Conservation (phyloP, 2,888 invertebrate species). For the Drosophila monieri region DNA sequence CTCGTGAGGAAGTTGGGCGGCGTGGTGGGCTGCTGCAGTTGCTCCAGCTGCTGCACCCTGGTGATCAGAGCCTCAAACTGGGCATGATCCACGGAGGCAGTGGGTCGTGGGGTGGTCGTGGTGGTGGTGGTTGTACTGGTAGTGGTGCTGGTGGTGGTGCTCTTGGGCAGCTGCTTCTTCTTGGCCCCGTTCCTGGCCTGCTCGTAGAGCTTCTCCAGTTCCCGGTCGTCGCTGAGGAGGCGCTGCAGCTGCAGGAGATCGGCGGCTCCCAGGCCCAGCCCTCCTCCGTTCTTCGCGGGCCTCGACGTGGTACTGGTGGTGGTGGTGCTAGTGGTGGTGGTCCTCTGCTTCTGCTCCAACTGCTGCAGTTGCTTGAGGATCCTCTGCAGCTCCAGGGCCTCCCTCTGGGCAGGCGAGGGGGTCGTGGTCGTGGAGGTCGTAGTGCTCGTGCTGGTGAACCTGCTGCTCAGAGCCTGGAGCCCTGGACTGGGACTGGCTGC, state of each 20-base stretch:
- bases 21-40: conserved; percentile 65
- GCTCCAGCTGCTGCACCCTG: conserved; percentile 83
- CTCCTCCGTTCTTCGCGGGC: conserved; percentile 7
- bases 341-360: conserved; percentile 57
- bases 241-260: conserved; percentile 85
- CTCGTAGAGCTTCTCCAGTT: conserved; percentile 80
- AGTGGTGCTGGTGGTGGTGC: conserved; percentile 33
- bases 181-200: conserved; percentile 67
- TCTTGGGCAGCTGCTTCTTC: conserved; percentile 37
- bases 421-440: conserved; percentile 14
- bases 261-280: conserved; percentile 54
- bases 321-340: conserved; percentile 11
- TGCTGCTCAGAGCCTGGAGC: conserved; percentile 59
- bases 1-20: conserved; percentile 72
- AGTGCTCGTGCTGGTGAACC: conserved; percentile 50
- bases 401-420: conserved; percentile 29
- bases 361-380: conserved; percentile 72
- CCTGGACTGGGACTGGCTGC: conserved; percentile 38
- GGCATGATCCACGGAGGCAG: conserved; percentile 83
- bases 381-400: conserved; percentile 67
- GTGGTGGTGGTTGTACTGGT: conserved; percentile 44
- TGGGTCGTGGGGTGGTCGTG: conserved; percentile 59
- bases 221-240: conserved; percentile 84
- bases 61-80: conserved; percentile 84
- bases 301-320: conserved; percentile 31